Evolutionary conservation across 2,888 invertebrate species (phyloP).

Genomic region (Macrophya annulata): DNA sequence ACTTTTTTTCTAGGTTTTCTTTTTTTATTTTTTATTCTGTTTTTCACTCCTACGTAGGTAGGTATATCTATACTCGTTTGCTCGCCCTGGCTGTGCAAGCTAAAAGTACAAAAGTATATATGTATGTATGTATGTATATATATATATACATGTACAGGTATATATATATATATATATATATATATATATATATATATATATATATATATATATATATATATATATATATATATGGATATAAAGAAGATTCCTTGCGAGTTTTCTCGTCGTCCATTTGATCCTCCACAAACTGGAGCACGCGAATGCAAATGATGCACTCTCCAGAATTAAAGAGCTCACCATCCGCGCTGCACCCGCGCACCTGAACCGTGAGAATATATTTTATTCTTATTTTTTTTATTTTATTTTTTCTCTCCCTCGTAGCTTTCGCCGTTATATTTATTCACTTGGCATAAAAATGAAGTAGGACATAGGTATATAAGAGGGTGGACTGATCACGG

Average conservation of each 20-base stretch:
- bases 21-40: neutral
- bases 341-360: slow-evolving; percentile 65
- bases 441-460: neutral
- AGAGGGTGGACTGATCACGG: neutral
- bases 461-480: neutral
- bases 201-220: no score
- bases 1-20: neutral
- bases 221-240: neutral
- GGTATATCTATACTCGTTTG: neutral
- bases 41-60: no score
- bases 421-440: neutral
- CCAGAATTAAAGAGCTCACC: slow-evolving; percentile 75
- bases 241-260: slow-evolving; percentile 59
- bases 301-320: slow-evolving; percentile 78
- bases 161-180: neutral
- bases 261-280: slow-evolving; percentile 64
- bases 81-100: neutral
- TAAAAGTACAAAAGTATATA: slow-evolving; percentile 22
- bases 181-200: no score
- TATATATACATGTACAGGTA: neutral
- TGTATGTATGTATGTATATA: neutral
- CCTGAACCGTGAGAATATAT: slow-evolving; percentile 52
- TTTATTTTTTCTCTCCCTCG: slow-evolving; percentile 41
- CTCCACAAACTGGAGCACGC: slow-evolving; percentile 58
- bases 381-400: slow-evolving; percentile 49